phyloP scores from a whole-genome alignment of 2,113 vertebrate species.

The Benitochromis conjunctus region DNA sequence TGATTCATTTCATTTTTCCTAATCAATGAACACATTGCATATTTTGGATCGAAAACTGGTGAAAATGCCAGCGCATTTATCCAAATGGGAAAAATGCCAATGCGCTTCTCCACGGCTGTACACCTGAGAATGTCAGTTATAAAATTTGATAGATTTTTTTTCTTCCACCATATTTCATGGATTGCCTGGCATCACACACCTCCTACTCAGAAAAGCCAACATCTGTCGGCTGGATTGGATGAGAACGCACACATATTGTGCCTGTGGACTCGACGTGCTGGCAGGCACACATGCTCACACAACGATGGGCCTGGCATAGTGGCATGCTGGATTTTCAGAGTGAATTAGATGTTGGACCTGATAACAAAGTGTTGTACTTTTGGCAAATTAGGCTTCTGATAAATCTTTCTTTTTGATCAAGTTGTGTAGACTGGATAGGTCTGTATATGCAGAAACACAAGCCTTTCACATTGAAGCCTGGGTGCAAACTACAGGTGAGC shows the following conservation, averaged over 20 bases:
- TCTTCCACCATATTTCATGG: background rate
- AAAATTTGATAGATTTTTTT: background rate
- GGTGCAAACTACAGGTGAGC: background rate
- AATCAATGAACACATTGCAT: background rate
- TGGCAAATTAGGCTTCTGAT: background rate
- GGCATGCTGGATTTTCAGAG: background rate
- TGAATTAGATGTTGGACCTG: background rate
- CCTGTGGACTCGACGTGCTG: background rate
- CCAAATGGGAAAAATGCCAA: background rate
- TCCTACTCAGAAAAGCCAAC: slow-evolving; percentile 21
- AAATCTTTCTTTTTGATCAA: background rate
- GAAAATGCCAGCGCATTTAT: background rate
- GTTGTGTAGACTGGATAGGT: background rate
- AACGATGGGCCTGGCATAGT: background rate
- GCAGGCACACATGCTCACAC: background rate
- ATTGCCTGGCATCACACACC: background rate
- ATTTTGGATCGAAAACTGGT: background rate
- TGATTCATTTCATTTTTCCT: background rate
- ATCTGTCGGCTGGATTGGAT: slow-evolving; percentile 31
- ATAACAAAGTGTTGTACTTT: background rate
- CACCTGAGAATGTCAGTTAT: background rate
- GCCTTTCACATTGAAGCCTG: background rate
- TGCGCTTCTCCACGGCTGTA: background rate
- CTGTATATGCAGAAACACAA: background rate
- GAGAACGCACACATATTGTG: background rate